Evolutionary conservation across 2,797 vertebrate genomes (phyloP), one percentile per base, ranked within the genome.

Genomic region (Diglossa cyanea): DNA sequence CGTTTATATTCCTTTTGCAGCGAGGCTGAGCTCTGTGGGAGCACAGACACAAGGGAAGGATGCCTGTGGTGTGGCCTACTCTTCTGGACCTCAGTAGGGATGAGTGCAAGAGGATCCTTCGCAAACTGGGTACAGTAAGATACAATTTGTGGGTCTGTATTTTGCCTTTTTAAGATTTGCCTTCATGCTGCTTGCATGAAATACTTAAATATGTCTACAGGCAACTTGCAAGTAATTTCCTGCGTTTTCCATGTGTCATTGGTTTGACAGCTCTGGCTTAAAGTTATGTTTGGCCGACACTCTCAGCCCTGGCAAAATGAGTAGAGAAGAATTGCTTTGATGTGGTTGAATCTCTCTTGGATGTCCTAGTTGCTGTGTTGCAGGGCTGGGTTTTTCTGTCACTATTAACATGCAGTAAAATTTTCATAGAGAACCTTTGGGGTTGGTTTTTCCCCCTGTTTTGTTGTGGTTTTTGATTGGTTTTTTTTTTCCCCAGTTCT

Each of bases 1-100:
- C 30, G 0, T 84, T 79, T 86, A 10, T 93, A 3, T 95, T 57
- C 47, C 10, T 63, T 94, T 85, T 67, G 7, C 92, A 98, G 98
- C 47, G 66, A 97, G 89, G 82, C 95, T 93, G 96, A 97, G 97
- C 97, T 97, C 97, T 93, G 94, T 75, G 93, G 95, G 97, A 97
- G 98, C 93, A 94, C 37, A 96, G 96, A 94, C 92, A 96, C 93
- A 72, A 98, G 95, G 98, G 97, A 95, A 98, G 97, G 97, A 99
- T 99, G 99, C 99, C 99, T 47, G 99, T 99, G 97, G 99, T 99
- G 94, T 99, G 99, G 99, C 99, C 99, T 86, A 99, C 99, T 88
- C 98, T 99, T 96, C 98, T 99, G 74, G 99, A 99, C 97, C 98
- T 99, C 96, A 99, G 99, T 97, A 98, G 99, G 93, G 99, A 99